phyloP scores from a whole-genome alignment of 2,888 invertebrate genomes.

The Ormyrus rosae region DNA sequence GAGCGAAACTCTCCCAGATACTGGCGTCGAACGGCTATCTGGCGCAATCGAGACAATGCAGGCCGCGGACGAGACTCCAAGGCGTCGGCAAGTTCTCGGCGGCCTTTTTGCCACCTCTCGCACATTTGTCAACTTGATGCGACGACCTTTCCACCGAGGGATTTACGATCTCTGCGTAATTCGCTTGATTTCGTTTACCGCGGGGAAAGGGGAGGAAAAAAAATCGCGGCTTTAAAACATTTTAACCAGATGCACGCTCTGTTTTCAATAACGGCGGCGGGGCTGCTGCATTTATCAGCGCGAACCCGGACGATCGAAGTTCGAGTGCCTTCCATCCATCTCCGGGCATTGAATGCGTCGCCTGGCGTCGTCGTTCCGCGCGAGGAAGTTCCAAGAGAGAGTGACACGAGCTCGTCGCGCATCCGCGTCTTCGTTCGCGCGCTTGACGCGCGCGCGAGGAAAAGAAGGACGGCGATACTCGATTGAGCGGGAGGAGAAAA shows the following conservation, averaged over 20 bases:
- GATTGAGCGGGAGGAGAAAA: conserved; percentile 23
- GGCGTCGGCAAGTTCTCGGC: conserved; percentile 37
- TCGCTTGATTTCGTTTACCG: no score
- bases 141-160: no score
- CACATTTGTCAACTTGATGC: no score
- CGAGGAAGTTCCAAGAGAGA: conserved; percentile 63
- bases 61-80: conserved; percentile 34
- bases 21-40: conserved; percentile 19
- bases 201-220: no score
- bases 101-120: neutral
- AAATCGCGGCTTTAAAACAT: neutral
- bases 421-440: conserved; percentile 39
- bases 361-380: neutral
- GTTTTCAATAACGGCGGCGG: conserved; percentile 17
- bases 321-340: conserved; percentile 1
- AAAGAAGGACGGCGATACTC: conserved; percentile 39
- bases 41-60: conserved; percentile 49
- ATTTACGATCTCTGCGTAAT: no score
- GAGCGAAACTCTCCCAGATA: conserved; percentile 59
- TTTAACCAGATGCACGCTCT: neutral
- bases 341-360: neutral
- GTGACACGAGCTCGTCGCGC: conserved; percentile 61
- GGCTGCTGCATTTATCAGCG: conserved; percentile 20
- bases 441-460: conserved; percentile 50
- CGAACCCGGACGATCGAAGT: conserved; percentile 31